phyloP scores from a whole-genome alignment of 2,113 vertebrate genomes.

The Rhinoderma darwinii region DNA sequence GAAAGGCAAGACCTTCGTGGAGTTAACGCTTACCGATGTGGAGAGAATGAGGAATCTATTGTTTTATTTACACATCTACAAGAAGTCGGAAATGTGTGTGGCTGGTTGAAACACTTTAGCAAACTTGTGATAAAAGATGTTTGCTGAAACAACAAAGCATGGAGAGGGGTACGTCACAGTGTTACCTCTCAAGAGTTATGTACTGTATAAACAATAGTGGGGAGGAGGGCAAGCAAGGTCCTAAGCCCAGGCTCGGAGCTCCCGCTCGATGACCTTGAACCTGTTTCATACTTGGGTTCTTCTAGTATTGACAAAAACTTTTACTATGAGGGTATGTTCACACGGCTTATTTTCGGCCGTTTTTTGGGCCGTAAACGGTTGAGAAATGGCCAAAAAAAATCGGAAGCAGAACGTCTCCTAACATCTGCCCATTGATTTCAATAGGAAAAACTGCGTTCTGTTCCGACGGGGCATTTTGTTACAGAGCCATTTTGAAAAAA shows the following conservation, averaged over 20 bases:
- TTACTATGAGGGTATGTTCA: too few relatives aligned
- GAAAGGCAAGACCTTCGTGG: conserved; percentile 53
- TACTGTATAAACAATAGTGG: not conserved
- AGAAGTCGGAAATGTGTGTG: conserved; percentile 13
- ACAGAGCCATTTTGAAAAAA: too few relatives aligned
- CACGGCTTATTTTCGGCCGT: too few relatives aligned
- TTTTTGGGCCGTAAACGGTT: too few relatives aligned
- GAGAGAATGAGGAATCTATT: conserved; percentile 44
- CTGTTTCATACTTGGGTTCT: too few relatives aligned
- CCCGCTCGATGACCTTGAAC: not conserved
- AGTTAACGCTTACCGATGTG: conserved; percentile 23
- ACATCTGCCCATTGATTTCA: too few relatives aligned
- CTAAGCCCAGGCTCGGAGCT: not conserved
- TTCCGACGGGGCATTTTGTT: too few relatives aligned
- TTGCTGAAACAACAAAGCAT: conserved; percentile 47
- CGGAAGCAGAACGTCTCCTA: too few relatives aligned
- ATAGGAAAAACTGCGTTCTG: too few relatives aligned
- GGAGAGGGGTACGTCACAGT: not conserved
- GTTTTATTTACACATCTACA: conserved; percentile 62
- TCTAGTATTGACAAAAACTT: too few relatives aligned
- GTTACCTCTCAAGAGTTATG: not conserved
- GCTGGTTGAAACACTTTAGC: conserved; percentile 55
- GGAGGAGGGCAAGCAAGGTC: conserved; percentile 3
- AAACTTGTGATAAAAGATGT: conserved; percentile 49
- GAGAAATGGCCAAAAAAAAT: too few relatives aligned